Base-by-base conservation (phyloP, 2,888 invertebrate species). In the Nephrotoma appendiculata region DNA sequence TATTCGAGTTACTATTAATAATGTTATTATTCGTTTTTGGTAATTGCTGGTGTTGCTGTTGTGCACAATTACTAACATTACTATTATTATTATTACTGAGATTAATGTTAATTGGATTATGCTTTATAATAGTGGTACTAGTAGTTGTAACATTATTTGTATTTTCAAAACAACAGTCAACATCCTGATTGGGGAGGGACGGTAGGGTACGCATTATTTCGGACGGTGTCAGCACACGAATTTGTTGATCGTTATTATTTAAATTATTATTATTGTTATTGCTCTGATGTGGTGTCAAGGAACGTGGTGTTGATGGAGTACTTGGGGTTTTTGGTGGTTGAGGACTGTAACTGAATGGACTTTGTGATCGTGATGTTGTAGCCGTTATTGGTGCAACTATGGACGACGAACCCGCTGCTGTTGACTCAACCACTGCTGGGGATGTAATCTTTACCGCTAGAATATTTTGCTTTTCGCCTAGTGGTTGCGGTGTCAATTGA, bases 201-300 rank as follows among this genome's bases (percentile, higher is more conserved):
- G 96, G 96, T 93, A 96, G 94, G 91, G 96, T 96, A 94, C 96
- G 95, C 96, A 96, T 96, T 92, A 96, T 96, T 94, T 96, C 96
- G 90, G 96, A 96, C 90, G 96, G 96, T 90, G 96, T 96, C 92
- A 96, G 94, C 93, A 96, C 96, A 92, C 96, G 95, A 92, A 96
- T 96, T 93, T 96, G 96, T 92, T 96, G 96, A 93, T 96, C 96
- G 90, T 93, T 92, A 90, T 89, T 91, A 90, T 90, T 91, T 90
- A 87, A 83, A 85, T 45, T 86, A 71, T 71, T 71, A 71, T 71
- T 71, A 19, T 71, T 41, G 15, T 44, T 45, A 52, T 52, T 52
- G 52, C 44, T 86, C n/a, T 52, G 52, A 44, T 52, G 86, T 57
- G 86, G 57, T 57, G 86, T 86, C 57, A 86, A 41, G 19, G 86